Percentiles rank a stretch among this genome's conserved stretches.
These are phyloP conservation scores for Zaprionus inermis DNA, from an alignment of 1,140 invertebrate species.

Conservation along the genomic window DNA sequence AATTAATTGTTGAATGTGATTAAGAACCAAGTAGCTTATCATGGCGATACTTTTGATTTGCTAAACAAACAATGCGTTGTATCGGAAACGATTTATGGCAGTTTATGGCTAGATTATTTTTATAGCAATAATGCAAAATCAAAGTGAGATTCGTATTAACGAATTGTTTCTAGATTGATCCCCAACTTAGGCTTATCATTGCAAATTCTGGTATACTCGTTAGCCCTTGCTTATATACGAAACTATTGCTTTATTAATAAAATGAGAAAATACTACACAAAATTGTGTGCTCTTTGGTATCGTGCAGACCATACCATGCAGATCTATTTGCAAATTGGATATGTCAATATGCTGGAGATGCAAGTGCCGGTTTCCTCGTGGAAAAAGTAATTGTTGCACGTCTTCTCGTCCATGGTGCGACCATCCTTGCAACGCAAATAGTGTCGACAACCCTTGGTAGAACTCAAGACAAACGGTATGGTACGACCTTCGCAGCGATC, in stretches of 20 bases:
- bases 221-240: too few species aligned
- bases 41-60: constrained; percentile 28
- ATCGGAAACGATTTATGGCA: constrained; percentile 18
- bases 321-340: constrained; percentile 37
- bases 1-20: background rate
- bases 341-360: constrained; percentile 30
- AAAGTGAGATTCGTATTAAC: constrained; percentile 2
- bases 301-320: background rate
- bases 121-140: constrained; percentile 15
- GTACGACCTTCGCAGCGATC: constrained; percentile 75
- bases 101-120: constrained; percentile 4
- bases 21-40: background rate
- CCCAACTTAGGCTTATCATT: too few species aligned
- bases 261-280: constrained; percentile 18
- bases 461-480: constrained; percentile 44
- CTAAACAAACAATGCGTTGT: constrained; percentile 12
- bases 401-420: constrained; percentile 39
- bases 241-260: constrained; percentile 8
- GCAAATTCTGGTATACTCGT: too few species aligned
- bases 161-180: background rate
- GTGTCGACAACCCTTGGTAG: constrained; percentile 54
- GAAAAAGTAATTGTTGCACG: constrained; percentile 64
- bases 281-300: background rate
- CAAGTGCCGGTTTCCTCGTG: constrained; percentile 49
- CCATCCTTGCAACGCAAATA: constrained; percentile 59